Conservation (phyloP, 2,113 vertebrate genomes). For the Scatophagus argus region DNA sequence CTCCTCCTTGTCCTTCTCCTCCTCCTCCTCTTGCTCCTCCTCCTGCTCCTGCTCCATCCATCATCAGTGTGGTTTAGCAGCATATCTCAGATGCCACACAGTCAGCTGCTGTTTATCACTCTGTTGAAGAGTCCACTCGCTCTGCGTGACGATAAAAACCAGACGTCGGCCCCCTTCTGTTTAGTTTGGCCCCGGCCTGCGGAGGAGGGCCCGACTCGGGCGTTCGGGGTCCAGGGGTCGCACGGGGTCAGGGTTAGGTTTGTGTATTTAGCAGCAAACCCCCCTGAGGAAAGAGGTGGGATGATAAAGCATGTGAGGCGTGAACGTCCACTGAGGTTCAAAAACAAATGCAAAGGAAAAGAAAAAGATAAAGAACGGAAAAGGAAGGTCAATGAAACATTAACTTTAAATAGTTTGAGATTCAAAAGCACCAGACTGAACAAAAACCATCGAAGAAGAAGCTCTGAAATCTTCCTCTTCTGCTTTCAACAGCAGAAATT, state of each 20-base stretch:
- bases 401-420: too few species aligned
- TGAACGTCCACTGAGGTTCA: neutral
- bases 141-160: slow-evolving; percentile 40
- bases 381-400: too few species aligned
- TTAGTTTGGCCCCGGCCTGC: slow-evolving; percentile 40
- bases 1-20: neutral
- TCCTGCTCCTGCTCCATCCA: neutral
- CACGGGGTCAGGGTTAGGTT: slow-evolving; percentile 15
- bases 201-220: neutral
- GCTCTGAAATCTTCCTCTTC: too few species aligned
- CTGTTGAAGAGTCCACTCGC: slow-evolving; percentile 11
- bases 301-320: slow-evolving; percentile 15
- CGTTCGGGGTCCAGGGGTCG: slow-evolving; percentile 25
- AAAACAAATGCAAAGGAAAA: too few species aligned
- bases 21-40: neutral
- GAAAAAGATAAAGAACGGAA: too few species aligned
- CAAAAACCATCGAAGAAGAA: too few species aligned
- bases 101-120: slow-evolving; percentile 40
- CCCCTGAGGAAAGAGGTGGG: slow-evolving; percentile 24
- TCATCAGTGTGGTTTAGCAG: neutral
- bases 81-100: slow-evolving; percentile 25
- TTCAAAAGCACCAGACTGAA: too few species aligned
- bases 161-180: slow-evolving; percentile 33
- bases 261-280: slow-evolving; percentile 44
- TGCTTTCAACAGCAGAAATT: too few species aligned